Evolutionary conservation across 2,113 vertebrate genomes (phyloP), one percentile per base, ranked within the genome.

Genomic region (Actenoides hombroni): DNA sequence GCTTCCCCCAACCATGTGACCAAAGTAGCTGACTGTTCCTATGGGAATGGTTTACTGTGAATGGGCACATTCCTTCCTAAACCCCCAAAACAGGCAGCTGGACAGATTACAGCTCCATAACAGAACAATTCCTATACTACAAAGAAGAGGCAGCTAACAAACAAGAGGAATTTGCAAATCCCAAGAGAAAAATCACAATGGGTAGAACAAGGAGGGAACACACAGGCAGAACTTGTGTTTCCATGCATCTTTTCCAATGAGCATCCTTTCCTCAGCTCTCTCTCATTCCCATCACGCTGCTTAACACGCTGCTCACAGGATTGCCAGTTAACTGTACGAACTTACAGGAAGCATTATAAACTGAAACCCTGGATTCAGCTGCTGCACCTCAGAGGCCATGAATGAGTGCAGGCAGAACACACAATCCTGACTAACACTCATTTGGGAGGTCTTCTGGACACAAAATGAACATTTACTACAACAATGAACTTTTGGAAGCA

Each of bases 211-310:
- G 44, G 15, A 29, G 16, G 48, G 48, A 67, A 40, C 59, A 74
- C 33, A 18, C 5, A 53, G 0, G 3, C 78, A 76, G 53, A 76
- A 49, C 24, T 28, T 39, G 26, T 33, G 17, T 40, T 54, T 48
- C 71, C 54, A 33, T 8, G 46, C 56, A 46, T 4, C 14, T 31
- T 44, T 48, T 40, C 60, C 74, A 31, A 16, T 1, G 29, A 23
- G 61, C 51, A 56, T 3, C 18, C 37, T n/a, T 51, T 84, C 35
- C 75, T 93, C 70, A 83, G 67, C 75, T 57, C 53, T 42, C 59
- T 33, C 3, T 0, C 5, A 8, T 5, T 74, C 44, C 53, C 5
- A 1, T 48, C 39, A n/a, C 53, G 33, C 12, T 3, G 3, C 74
- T 60, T 25, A 9, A 6, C 0, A 2, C 9, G 44, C 24, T 11